These are phyloP conservation scores for Harlomillsia oculata DNA, from an alignment of 1,140 invertebrate species.

Conservation along the genomic window DNA sequence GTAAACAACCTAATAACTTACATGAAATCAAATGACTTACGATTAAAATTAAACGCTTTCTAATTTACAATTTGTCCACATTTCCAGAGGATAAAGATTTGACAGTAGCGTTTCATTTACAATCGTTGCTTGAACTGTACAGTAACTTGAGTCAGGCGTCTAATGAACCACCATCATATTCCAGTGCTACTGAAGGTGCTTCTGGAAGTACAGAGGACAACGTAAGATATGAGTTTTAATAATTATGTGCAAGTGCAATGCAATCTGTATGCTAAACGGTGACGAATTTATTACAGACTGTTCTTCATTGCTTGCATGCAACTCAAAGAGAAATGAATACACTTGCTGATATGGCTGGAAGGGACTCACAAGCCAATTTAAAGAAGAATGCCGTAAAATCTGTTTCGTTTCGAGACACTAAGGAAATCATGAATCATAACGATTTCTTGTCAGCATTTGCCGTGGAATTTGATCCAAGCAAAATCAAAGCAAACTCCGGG, in stretches of 20 bases:
- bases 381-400: conserved; percentile 9
- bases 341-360: conserved; percentile 19
- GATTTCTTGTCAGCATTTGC: conserved; percentile 14
- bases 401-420: conserved; percentile 24
- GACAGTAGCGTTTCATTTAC: conserved; percentile 15
- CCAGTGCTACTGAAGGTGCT: background rate
- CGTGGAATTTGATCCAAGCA: conserved; percentile 23
- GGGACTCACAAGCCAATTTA: background rate
- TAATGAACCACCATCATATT: conserved; percentile 22
- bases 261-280: background rate
- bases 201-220: conserved; percentile 1
- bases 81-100: conserved; percentile 29
- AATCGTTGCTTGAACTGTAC: conserved; percentile 28
- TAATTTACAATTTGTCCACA: background rate
- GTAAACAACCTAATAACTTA: conserved; percentile 34
- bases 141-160: background rate
- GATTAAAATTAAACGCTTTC: background rate
- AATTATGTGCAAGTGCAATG: background rate
- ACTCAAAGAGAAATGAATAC: conserved; percentile 27
- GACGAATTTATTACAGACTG: conserved; percentile 12
- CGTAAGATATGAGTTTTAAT: conserved; percentile 2
- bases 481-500: conserved; percentile 9
- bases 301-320: conserved; percentile 27
- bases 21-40: background rate
- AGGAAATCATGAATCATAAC: background rate